Conservation (phyloP, 2,113 vertebrate genomes). For the Serinus canaria region DNA sequence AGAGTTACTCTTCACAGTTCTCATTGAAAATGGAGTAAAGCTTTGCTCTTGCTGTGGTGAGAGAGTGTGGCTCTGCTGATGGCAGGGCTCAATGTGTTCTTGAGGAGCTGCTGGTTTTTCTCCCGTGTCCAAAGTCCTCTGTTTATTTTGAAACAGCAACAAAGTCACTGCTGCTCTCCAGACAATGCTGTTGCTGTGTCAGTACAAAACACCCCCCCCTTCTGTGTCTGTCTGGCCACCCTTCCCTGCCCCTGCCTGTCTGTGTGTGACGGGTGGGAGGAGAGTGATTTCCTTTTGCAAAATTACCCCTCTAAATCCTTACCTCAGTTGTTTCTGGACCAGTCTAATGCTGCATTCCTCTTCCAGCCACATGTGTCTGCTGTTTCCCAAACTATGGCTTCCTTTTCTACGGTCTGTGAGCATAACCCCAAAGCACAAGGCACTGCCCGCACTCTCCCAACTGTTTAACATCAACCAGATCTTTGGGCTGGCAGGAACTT, state of each 20-base stretch:
- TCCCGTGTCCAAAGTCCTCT: background rate
- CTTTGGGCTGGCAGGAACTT: background rate
- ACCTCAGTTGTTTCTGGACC: conserved; percentile 12
- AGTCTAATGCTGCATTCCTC: background rate
- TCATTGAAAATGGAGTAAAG: background rate
- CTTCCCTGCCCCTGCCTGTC: background rate
- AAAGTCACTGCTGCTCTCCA: background rate
- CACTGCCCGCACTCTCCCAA: accelerated
- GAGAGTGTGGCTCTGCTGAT: background rate
- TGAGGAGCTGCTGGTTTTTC: background rate
- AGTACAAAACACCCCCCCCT: background rate
- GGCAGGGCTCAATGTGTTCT: accelerated
- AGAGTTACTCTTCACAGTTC: background rate
- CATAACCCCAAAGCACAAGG: accelerated
- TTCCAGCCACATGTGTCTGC: background rate
- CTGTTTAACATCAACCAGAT: background rate
- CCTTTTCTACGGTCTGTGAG: background rate
- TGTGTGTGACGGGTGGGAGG: background rate
- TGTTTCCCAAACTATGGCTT: background rate
- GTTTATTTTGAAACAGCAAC: conserved; percentile 30
- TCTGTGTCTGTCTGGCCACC: background rate
- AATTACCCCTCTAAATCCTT: background rate
- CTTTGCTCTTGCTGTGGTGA: background rate
- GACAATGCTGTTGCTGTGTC: accelerated
- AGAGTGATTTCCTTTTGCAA: background rate